phyloP scores from a whole-genome alignment of 2,888 invertebrate genomes.

The Acanthoscelides obtectus region DNA sequence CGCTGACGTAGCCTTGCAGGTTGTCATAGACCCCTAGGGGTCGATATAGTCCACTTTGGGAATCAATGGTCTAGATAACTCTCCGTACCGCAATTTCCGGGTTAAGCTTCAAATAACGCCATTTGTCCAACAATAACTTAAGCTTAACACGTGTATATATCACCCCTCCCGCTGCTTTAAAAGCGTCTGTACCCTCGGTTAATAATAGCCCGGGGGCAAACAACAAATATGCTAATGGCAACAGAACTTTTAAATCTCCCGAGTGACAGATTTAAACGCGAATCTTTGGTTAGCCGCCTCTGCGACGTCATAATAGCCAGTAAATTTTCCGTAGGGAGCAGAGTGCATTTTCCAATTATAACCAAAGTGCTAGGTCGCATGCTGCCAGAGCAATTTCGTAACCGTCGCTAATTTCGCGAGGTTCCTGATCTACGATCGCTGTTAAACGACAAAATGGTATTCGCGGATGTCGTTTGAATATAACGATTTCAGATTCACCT shows the following conservation, averaged over 20 bases:
- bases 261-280: neutral
- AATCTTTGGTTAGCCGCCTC: neutral
- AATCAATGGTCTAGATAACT: neutral
- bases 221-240: neutral
- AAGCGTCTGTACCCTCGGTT: neutral
- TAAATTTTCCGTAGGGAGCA: neutral
- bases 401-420: neutral
- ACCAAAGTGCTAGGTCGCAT: neutral
- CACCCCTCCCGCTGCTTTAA: neutral
- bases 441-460: too few relatives aligned
- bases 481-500: too few relatives aligned
- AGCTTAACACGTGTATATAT: neutral
- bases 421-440: neutral
- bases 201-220: neutral
- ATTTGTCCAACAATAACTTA: neutral
- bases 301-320: neutral
- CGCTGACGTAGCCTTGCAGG: too few relatives aligned
- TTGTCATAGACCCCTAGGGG: too few relatives aligned
- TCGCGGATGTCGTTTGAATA: too few relatives aligned
- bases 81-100: neutral
- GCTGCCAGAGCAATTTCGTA: neutral
- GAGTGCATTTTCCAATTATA: neutral
- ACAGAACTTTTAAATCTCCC: neutral
- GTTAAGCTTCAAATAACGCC: neutral
- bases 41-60: too few relatives aligned